These are phyloP conservation scores for Catagonus wagneri DNA, from an alignment of 2,113 vertebrate species.

Conservation along the genomic window DNA sequence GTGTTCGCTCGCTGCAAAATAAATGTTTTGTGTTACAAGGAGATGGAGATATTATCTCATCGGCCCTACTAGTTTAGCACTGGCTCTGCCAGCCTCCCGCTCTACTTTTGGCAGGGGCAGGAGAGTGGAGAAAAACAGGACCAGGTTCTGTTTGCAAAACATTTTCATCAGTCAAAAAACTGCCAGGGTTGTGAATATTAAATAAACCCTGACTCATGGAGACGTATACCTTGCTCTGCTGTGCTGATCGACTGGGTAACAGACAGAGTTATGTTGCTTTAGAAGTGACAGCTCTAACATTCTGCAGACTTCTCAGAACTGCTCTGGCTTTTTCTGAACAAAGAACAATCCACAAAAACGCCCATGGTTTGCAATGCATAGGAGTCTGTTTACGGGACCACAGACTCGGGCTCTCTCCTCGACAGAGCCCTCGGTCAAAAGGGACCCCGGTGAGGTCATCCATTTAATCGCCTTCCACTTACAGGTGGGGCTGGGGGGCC, in stretches of 20 bases:
- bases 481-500: constrained; percentile 65
- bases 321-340: constrained; percentile 74
- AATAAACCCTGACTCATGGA: constrained; percentile 80
- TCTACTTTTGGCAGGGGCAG: constrained; percentile 58
- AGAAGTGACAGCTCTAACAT: constrained; percentile 79
- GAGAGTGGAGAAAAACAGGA: constrained; percentile 70
- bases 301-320: constrained; percentile 72
- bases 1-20: constrained; percentile 75
- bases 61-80: constrained; percentile 56
- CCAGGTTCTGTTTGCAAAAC: constrained; percentile 80
- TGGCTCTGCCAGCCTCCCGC: constrained; percentile 67
- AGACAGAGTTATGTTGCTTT: constrained; percentile 56
- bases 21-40: constrained; percentile 79
- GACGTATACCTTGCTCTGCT: constrained; percentile 72
- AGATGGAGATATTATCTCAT: constrained; percentile 76
- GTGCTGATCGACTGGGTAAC: constrained; percentile 59
- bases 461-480: constrained; percentile 50
- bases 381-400: constrained; percentile 65
- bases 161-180: constrained; percentile 82
- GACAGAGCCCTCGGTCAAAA: no score
- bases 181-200: constrained; percentile 74
- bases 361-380: constrained; percentile 62
- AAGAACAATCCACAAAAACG: constrained; percentile 80
- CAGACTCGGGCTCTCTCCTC: constrained; percentile 51
- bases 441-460: constrained; percentile 57